Evolutionary conservation across 2,113 vertebrate species (phyloP), one percentile per base, ranked within the genome.

Genomic region (Melanotaenia duboulayi): DNA sequence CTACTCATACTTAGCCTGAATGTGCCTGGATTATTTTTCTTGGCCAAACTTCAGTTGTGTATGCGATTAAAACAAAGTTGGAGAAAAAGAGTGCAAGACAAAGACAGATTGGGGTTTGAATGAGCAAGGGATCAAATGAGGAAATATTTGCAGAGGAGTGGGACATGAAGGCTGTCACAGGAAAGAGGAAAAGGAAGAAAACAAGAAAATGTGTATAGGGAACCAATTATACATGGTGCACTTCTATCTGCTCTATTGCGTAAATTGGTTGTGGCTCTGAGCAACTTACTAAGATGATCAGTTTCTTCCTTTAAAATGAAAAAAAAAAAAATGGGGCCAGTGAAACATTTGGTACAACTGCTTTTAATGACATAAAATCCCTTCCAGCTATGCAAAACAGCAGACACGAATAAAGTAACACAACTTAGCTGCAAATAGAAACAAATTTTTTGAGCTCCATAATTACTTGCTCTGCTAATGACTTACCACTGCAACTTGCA

Each of bases 81-180:
- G 2, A 52, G 42, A 55, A 35, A 56, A 46, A 13, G 13, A 54
- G 69, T 49, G 24, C 56, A 39, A 58, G 57, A 44, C 54, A 49
- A 25, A 73, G 55, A 57, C 8, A 74, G 64, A 25, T 14, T 62
- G 37, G 2, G 1, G 22, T 7, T 32, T 64, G 54, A 62, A 63
- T 55, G 64, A 67, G 58, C 8, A 55, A 72, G 35, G n/a, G 37
- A 84, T 87, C 74, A 81, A 82, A 66, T 65, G 50, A 55, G 59
- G 50, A 58, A 80, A 72, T 77, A 68, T 84, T 73, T 78, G 56
- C 55, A 69, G 39, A 32, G 40, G 22, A 67, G 35, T 46, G 35
- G 67, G 67, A 32, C 56, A 74, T 57, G 35, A 76, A 69, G 54
- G 40, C 67, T 60, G 75, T 75, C 44, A 65, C 52, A 67, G 55